These are phyloP conservation scores for Nipponia nippon DNA, from an alignment of 2,113 vertebrate species.

Conservation along the genomic window DNA sequence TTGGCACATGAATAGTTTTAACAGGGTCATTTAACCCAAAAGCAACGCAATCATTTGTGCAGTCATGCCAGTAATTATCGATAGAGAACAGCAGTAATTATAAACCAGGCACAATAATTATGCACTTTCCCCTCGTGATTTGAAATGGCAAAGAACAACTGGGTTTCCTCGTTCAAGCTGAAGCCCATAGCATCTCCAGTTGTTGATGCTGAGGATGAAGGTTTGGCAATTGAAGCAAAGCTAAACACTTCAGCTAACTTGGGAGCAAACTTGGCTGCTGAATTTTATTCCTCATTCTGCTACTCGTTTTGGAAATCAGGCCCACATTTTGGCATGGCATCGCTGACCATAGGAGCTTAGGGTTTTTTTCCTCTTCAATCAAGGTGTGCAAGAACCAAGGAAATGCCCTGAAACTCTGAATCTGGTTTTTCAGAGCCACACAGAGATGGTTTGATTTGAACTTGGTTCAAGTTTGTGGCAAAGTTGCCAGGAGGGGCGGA, in stretches of 20 bases:
- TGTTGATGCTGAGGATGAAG: neutral
- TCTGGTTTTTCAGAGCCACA: neutral
- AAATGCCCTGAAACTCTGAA: neutral
- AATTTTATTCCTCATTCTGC: neutral
- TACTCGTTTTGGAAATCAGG: neutral
- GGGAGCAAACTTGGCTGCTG: neutral
- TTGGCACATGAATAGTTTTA: neutral
- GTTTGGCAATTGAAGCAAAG: neutral
- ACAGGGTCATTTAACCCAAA: neutral
- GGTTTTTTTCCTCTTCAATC: neutral
- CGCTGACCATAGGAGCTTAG: neutral
- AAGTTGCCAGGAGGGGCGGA: neutral
- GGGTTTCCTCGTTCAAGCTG: neutral
- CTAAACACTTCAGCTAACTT: neutral
- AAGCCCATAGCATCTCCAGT: neutral
- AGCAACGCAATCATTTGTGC: neutral
- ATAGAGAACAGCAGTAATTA: neutral
- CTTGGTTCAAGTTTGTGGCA: neutral
- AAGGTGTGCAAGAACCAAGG: neutral
- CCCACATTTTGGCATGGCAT: neutral
- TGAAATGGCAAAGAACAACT: neutral
- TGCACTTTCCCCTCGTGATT: neutral
- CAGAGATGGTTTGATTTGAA: neutral
- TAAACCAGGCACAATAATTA: neutral
- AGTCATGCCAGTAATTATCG: neutral